Evolutionary conservation across 2,797 vertebrate genomes (phyloP).

Genomic region (Sorex maritimensis): DNA sequence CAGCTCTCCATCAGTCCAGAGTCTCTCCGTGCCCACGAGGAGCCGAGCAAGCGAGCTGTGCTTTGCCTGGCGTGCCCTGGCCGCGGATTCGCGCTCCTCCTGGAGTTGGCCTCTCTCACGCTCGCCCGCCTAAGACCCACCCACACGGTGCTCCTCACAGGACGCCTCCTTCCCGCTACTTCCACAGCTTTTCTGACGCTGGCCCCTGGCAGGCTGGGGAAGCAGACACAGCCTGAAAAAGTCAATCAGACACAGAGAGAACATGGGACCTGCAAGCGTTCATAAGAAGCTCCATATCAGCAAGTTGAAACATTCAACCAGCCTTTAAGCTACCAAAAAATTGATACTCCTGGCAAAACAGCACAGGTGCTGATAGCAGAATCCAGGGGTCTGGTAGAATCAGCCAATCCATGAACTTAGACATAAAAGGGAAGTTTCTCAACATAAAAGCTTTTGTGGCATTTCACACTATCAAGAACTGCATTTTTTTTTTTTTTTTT

Average conservation of each 20-base stretch:
- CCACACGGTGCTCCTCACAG: background rate
- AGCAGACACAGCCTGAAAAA: background rate
- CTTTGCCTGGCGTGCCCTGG: no score
- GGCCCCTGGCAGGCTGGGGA: background rate
- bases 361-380: background rate
- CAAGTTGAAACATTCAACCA: constrained; percentile 15
- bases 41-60: no score
- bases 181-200: constrained; percentile 4
- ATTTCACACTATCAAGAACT: background rate
- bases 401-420: background rate
- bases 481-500: no score
- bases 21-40: no score
- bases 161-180: constrained; percentile 16
- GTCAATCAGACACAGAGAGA: no score
- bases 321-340: background rate
- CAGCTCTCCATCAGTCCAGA: no score
- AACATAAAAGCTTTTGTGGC: constrained; percentile 37
- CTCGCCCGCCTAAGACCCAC: background rate
- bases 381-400: background rate
- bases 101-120: constrained; percentile 9
- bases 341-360: constrained; percentile 21
- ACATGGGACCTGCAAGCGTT: background rate
- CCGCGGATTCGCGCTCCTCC: no score
- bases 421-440: background rate
- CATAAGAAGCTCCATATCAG: constrained; percentile 13